Conservation (phyloP, 2,888 invertebrate genomes). For the Allacma fusca region DNA sequence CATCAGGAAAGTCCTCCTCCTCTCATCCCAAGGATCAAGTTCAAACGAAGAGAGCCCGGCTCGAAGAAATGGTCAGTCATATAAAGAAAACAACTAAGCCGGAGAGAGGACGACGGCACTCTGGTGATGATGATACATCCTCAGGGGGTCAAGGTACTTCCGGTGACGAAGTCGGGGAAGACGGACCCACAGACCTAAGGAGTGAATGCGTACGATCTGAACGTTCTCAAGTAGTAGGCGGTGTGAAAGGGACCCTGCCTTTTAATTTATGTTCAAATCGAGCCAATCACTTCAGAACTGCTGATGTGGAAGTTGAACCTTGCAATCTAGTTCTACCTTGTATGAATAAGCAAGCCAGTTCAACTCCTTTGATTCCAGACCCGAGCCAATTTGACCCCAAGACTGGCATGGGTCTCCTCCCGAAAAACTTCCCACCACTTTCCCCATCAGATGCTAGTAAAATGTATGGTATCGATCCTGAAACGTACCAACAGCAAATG, state of each 20-base stretch:
- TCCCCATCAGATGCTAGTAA: slow-evolving; percentile 60
- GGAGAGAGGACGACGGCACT: slow-evolving; percentile 50
- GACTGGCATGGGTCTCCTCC: slow-evolving; percentile 24
- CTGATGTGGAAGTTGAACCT: slow-evolving; percentile 53
- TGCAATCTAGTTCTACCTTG: slow-evolving; percentile 52
- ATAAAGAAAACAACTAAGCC: slow-evolving; percentile 52
- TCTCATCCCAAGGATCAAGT: slow-evolving; percentile 48
- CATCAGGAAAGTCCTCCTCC: slow-evolving; percentile 25
- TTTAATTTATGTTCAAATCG: slow-evolving; percentile 11
- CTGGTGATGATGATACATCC: slow-evolving; percentile 61
- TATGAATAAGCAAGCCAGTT: slow-evolving; percentile 34
- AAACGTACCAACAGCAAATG: slow-evolving; percentile 61
- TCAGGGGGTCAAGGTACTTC: slow-evolving; percentile 60
- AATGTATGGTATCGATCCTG: slow-evolving; percentile 60
- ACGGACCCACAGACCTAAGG: slow-evolving; percentile 44
- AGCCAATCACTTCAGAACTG: slow-evolving; percentile 7
- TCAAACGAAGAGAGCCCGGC: slow-evolving; percentile 58
- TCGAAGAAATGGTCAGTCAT: slow-evolving; percentile 61
- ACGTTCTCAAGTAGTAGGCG: slow-evolving; percentile 17
- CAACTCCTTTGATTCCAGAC: slow-evolving; percentile 29
- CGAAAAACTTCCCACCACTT: slow-evolving; percentile 52
- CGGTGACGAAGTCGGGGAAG: slow-evolving; percentile 56
- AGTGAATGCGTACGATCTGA: not conserved
- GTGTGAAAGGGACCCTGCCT: slow-evolving; percentile 14
- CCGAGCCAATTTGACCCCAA: slow-evolving; percentile 29